phyloP scores from a whole-genome alignment of 2,113 vertebrate genomes.

The Phrynocephalus versicolor region DNA sequence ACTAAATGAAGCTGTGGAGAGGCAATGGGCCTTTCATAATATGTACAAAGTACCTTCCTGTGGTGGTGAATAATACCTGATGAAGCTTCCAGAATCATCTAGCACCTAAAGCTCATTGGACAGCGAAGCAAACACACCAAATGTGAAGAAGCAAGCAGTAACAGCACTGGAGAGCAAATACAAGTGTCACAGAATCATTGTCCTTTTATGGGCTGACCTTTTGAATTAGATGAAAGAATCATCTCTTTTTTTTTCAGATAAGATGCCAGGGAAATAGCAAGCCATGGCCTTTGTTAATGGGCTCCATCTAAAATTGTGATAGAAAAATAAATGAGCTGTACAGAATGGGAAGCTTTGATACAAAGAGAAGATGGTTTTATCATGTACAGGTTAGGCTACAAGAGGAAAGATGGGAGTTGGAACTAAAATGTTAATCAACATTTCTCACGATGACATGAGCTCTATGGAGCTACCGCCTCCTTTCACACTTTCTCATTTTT shows the following conservation, averaged over 20 bases:
- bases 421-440: background rate
- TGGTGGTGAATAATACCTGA: conserved; percentile 47
- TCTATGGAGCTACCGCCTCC: background rate
- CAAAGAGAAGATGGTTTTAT: rapidly evolving
- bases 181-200: conserved; percentile 22
- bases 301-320: conserved; percentile 10
- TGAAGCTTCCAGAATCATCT: conserved; percentile 44
- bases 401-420: background rate
- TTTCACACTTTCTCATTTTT: background rate
- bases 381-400: background rate
- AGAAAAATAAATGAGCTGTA: conserved; percentile 30
- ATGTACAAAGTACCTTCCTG: conserved; percentile 27
- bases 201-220: conserved; percentile 47
- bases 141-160: conserved; percentile 45
- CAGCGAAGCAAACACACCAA: conserved; percentile 53
- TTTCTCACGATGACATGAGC: background rate
- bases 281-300: conserved; percentile 52
- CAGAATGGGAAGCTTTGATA: background rate
- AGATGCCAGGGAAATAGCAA: conserved; percentile 48
- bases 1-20: conserved; percentile 22
- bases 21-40: background rate
- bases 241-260: conserved; percentile 50
- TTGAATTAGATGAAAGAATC: conserved; percentile 48
- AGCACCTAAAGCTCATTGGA: conserved; percentile 16
- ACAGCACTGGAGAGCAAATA: conserved; percentile 61